Base-by-base conservation (phyloP, 2,113 vertebrate genomes). In the human (Homo sapiens) region DNA sequence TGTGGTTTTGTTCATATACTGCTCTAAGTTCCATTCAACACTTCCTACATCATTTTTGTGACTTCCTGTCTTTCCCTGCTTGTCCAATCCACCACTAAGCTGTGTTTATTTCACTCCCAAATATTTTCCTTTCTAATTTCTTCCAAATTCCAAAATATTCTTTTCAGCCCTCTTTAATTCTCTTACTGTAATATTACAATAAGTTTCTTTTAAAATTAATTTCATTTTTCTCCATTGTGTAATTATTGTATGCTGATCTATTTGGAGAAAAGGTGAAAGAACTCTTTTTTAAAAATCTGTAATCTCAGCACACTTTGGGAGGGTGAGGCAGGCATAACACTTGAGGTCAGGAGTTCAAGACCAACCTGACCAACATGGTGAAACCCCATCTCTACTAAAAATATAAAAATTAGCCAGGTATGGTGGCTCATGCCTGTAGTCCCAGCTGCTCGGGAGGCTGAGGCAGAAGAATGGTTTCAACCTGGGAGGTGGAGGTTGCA, bases 21-120 rank as follows among this genome's bases (percentile, higher is more conserved):
- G 12, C 0, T 4, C 0, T 57, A 8, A 4, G 14, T 90, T 48
- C 64, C 50, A 27, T 8, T 10, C 23, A 1, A 68, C 25, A 55
- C 38, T 72, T 35, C 32, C 30, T 23, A 14, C 23, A 6, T 40
- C 25, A 1, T 55, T 93, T 73, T 73, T 22, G 64, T 57, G 75
- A 73, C 75, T 72, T 52, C 6, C 27, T 52, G 52, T 48, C 43
- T 90, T 48, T 72, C 35, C 57, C 5, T 18, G 4, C 50, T 61
- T 73, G 64, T 40, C 14, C 40, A 50, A 11, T 68, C 4, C 22
- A 27, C 22, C 61, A 12, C 40, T 72, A 18, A 76, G 14, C 50
- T 13, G 14, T 45, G 6, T 64, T 84, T 13, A 38, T 79, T 64
- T 90, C 57, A 93, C 11, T 45, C 16, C 12, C 22, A 89, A 68